Evolutionary conservation across 2,797 vertebrate genomes (phyloP).

Genomic region (Esox masquinongy): DNA sequence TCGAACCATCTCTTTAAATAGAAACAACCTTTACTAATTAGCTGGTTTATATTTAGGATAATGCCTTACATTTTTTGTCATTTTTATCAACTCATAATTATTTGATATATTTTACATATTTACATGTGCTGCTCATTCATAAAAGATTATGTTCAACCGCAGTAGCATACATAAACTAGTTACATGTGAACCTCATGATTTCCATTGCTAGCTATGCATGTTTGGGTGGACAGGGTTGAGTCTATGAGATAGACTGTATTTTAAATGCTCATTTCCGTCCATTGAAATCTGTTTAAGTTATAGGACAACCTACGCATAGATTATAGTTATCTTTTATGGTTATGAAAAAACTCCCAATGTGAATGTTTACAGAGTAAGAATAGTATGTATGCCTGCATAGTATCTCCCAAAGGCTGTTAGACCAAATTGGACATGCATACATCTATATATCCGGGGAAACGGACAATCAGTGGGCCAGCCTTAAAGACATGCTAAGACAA

Average conservation of each 20-base stretch:
- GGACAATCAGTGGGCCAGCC: too few species aligned
- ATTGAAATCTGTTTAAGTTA: conserved; percentile 22
- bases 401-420: neutral
- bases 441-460: too few species aligned
- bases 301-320: conserved; percentile 13
- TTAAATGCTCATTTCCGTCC: conserved; percentile 39
- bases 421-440: neutral
- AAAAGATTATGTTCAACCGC: conserved; percentile 75
- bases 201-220: conserved; percentile 65
- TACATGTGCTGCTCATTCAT: conserved; percentile 69
- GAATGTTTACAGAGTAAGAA: neutral
- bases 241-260: neutral
- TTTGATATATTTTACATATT: conserved; percentile 32
- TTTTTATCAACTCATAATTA: too few species aligned
- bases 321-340: neutral
- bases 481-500: too few species aligned
- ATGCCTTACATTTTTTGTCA: too few species aligned
- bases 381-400: neutral
- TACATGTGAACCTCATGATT: conserved; percentile 70
- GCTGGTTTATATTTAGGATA: too few species aligned
- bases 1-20: too few species aligned
- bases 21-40: too few species aligned
- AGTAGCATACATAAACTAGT: conserved; percentile 72
- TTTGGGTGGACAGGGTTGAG: conserved; percentile 10
- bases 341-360: neutral